Evolutionary conservation across 2,113 vertebrate genomes (phyloP), one percentile per base, ranked within the genome.

Genomic region (Nesoenas mayeri): DNA sequence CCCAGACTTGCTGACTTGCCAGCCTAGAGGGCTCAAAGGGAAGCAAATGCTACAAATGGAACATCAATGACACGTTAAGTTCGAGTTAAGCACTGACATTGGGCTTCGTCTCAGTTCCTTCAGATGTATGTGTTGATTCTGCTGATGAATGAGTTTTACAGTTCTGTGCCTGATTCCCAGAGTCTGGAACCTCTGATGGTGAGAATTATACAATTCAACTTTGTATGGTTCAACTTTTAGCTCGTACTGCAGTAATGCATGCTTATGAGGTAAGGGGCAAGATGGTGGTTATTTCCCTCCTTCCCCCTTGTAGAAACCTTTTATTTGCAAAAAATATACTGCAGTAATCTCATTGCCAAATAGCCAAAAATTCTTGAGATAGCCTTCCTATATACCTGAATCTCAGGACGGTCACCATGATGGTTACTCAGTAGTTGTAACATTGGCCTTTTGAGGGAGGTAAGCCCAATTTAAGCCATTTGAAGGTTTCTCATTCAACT

Each of bases 251-350:
- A 93, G 7, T 48, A 66, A 66, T n/a, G 91, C 22, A 34, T 34
- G 29, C 4, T 66, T 40, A 38, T 15, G 13, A 47, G 18, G 7
- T 32, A 53, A 56, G 22, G 29, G 18, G 11, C 5, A 83, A 66
- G 25, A 26, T 6, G 3, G 4, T 21, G 5, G 8, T 50, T 73
- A n/a, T 28, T 48, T 67, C 19, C 15, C 2, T 26, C 15, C 13
- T 19, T 3, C 3, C 0, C 0, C 2, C 8, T 38, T 82, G 7
- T 6, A 47, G 18, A 47, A 47, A 47, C 44, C 18, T 47, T 47
- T 47, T 47, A 47, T 17, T 47, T 47, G 44, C 44, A 47, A 47
- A 47, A 94, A 56, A 79, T 65, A 18, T 62, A 24, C 14, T 48
- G 3, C 62, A 13, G 6, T 75, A 60, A 44, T 1, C 24, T 82